These are phyloP conservation scores for Tenebrio molitor DNA, from an alignment of 1,140 invertebrate species.

Conservation along the genomic window DNA sequence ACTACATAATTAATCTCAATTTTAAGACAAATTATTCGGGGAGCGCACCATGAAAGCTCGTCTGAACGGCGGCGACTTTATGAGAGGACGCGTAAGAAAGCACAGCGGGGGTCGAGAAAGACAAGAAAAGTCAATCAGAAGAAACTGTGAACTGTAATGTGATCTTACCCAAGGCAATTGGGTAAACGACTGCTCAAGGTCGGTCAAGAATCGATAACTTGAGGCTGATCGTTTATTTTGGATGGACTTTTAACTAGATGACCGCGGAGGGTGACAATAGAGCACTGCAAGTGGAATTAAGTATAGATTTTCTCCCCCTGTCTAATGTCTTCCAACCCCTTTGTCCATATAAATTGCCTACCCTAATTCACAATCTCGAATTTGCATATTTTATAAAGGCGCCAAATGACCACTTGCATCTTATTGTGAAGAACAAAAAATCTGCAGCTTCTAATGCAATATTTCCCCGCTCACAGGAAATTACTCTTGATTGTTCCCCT, in stretches of 20 bases:
- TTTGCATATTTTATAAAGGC: conserved; percentile 59
- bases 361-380: conserved; percentile 60
- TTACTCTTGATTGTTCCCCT: too few relatives aligned
- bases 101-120: conserved; percentile 7
- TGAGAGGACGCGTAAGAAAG: conserved; percentile 9
- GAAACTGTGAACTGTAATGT: conserved; percentile 41
- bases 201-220: conserved; percentile 18
- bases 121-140: conserved; percentile 42
- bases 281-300: conserved; percentile 57
- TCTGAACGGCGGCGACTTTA: conserved; percentile 21
- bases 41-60: conserved; percentile 6
- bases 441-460: neutral
- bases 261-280: conserved; percentile 54
- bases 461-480: too few relatives aligned
- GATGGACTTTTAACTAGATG: conserved; percentile 50
- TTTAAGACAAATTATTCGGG: conserved; percentile 40
- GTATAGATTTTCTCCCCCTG: conserved; percentile 61
- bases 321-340: conserved; percentile 59
- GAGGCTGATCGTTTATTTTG: conserved; percentile 32
- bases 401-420: conserved; percentile 54
- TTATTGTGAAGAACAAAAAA: conserved; percentile 20
- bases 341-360: conserved; percentile 60
- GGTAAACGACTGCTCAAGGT: conserved; percentile 33
- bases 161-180: conserved; percentile 32
- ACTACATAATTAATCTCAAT: conserved; percentile 33